phyloP scores from a whole-genome alignment of 2,797 vertebrate species.

The Petrocephalus sullivani region DNA sequence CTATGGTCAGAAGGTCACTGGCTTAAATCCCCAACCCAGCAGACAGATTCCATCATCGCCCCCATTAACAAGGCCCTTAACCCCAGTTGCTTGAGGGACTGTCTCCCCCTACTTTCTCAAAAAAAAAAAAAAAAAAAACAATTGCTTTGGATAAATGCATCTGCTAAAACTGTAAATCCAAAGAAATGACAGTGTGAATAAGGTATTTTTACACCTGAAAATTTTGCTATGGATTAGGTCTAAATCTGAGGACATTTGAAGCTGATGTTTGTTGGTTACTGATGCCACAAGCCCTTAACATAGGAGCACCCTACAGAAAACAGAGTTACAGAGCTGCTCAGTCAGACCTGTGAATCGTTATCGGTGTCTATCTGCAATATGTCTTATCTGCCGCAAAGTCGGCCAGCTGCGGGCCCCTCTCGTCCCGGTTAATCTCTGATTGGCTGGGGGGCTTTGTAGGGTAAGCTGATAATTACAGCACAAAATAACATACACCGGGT shows the following conservation, averaged over 20 bases:
- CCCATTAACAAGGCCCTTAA: neutral
- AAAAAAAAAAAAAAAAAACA: neutral
- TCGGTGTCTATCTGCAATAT: conserved; percentile 45
- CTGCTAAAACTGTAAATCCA: neutral
- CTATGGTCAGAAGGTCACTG: neutral
- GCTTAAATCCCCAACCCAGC: neutral
- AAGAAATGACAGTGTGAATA: neutral
- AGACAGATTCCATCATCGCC: neutral
- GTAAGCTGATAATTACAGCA: conserved; percentile 54
- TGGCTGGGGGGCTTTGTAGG: conserved; percentile 26
- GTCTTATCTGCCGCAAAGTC: conserved; percentile 38
- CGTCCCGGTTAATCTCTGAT: conserved; percentile 9
- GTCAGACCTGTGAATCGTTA: conserved; percentile 24
- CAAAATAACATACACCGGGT: conserved; percentile 43
- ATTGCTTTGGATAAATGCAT: neutral
- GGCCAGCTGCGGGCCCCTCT: neutral
- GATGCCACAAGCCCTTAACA: neutral
- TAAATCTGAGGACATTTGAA: neutral
- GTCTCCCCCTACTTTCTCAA: neutral
- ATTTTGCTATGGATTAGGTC: neutral
- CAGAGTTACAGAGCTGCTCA: conserved; percentile 50
- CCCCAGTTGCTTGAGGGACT: neutral
- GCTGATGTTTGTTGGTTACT: neutral
- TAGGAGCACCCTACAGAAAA: conserved; percentile 47
- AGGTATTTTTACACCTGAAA: neutral